Evolutionary conservation across 2,797 vertebrate species (phyloP), one percentile per base, ranked within the genome.

Genomic region (Chromis chromis): DNA sequence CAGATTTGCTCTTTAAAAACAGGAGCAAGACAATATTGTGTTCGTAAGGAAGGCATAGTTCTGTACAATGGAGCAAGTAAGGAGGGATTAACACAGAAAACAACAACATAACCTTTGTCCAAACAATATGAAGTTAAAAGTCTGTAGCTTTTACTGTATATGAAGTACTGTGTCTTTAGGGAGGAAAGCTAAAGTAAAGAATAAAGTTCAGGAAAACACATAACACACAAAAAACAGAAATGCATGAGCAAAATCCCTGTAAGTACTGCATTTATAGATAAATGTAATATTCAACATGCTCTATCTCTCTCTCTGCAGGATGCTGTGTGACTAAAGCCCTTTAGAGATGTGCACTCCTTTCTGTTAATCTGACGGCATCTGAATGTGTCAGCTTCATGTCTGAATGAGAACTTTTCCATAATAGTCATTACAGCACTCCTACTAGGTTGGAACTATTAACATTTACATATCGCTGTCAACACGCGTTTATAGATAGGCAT

Each of bases 1-100:
- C 36, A 48, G 24, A 79, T 81, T 84, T 84, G 21, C 79, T 88
- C 73, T 86, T 81, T 75, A 72, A 70, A 57, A 67, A 28, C 33
- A 81, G 74, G 81, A 86, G 82, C 78, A 86, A 86, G 70, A 76
- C 44, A 66, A 75, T 52, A 69, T 36, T 44, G 31, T 72, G 14
- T 39, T 27, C 8, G 25, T 64, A 17, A 69, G 36, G 19, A 56
- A 56, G 21, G 64, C 16, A 33, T 3, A 72, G 55, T 60, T 69
- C 36, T 58, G 48, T 63, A 62, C 44, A 44, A 55, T 33, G 14
- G 19, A 61, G 55, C 3, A 54, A 12, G 28, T 50, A 46, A 48
- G 39, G 9, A 74, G 50, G 27, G 53, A 71, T 77, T 55, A 50
- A 70, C 52, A 69, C 16, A 50, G 12, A 65, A 63, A 24, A 57